Evolutionary conservation across 2,888 invertebrate genomes (phyloP).

Genomic region (Cryptus viduatorius): DNA sequence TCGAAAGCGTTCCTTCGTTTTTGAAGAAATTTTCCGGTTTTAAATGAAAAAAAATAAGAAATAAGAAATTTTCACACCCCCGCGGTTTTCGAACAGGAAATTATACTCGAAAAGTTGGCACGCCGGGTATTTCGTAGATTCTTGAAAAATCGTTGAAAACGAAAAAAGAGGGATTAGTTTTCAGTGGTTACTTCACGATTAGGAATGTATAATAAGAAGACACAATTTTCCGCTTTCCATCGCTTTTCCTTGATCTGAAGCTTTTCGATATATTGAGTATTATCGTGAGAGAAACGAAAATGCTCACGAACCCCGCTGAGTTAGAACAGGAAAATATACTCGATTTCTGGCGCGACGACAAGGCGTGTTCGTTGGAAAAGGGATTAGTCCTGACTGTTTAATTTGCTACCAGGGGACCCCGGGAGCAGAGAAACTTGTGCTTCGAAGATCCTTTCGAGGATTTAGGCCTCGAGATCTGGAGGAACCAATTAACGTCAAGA

Average conservation of each 20-base stretch:
- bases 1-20: not conserved
- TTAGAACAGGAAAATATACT: conserved; percentile 14
- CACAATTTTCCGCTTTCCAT: not conserved
- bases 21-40: conserved; percentile 19
- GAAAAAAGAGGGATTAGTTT: not conserved
- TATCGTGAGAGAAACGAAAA: not conserved
- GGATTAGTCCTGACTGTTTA: conserved; percentile 1
- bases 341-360: not conserved
- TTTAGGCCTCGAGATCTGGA: conserved; percentile 23
- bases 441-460: not conserved
- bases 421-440: not conserved
- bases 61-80: conserved; percentile 34
- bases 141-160: not conserved
- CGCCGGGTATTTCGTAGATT: not conserved
- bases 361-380: not conserved
- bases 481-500: conserved; percentile 67
- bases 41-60: conserved; percentile 10
- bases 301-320: not conserved
- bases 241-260: not conserved
- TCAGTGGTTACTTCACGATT: conserved; percentile 5
- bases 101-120: conserved; percentile 28
- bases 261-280: not conserved
- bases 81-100: conserved; percentile 45
- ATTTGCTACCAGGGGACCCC: conserved; percentile 10
- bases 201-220: conserved; percentile 24